Evolutionary conservation across 2,888 invertebrate species (phyloP).

Genomic region (Sturmia bella): DNA sequence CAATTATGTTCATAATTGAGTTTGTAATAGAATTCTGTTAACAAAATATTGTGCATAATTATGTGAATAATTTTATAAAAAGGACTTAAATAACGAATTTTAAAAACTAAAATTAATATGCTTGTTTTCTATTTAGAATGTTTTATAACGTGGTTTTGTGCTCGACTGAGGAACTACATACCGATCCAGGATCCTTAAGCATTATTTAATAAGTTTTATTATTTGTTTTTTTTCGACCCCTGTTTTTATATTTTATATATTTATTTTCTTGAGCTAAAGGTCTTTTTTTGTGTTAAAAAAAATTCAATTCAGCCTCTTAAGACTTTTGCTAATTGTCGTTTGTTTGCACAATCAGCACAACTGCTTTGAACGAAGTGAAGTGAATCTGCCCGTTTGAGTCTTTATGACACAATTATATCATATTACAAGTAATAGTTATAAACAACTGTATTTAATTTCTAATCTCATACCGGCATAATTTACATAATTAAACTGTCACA

Average conservation of each 20-base stretch:
- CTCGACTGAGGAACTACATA: too few species aligned
- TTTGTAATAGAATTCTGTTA: slow-evolving; percentile 13
- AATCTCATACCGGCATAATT: slow-evolving; percentile 60
- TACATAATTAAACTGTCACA: slow-evolving; percentile 62
- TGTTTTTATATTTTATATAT: too few species aligned
- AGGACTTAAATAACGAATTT: neutral
- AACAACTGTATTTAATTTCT: slow-evolving; percentile 39
- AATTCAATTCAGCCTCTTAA: slow-evolving; percentile 8
- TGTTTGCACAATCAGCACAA: neutral
- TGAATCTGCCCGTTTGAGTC: slow-evolving; percentile 24
- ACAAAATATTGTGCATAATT: neutral
- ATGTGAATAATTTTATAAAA: neutral
- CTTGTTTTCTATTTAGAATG: too few species aligned
- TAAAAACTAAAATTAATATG: too few species aligned
- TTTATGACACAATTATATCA: slow-evolving; percentile 58
- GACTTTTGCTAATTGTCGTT: neutral
- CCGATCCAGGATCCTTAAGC: too few species aligned
- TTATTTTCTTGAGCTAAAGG: too few species aligned
- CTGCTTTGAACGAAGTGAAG: slow-evolving; percentile 32
- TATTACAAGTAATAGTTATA: slow-evolving; percentile 49
- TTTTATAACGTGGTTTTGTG: too few species aligned
- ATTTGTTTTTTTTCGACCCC: too few species aligned
- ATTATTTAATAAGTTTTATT: too few species aligned
- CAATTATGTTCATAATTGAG: slow-evolving; percentile 4
- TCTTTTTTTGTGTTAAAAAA: too few species aligned